Base-by-base conservation (phyloP, 2,888 invertebrate genomes). In the Drosophila buzzatii region DNA sequence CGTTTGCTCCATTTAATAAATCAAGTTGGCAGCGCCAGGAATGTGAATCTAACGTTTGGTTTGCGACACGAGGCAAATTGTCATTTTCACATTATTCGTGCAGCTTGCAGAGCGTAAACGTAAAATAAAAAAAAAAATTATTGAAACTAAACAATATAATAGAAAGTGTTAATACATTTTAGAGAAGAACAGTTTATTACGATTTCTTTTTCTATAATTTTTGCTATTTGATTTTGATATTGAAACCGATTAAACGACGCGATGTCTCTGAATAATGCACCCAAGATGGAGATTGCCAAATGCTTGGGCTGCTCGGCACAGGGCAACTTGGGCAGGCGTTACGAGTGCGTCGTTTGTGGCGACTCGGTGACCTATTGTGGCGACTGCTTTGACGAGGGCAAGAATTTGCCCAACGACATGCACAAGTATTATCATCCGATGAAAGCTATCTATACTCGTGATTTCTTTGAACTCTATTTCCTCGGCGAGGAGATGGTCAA, bases 361-460 rank as follows among this genome's bases (percentile, higher is more conserved):
- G 35, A 59, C 10, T 23, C 66, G 27, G 67, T 85, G 16, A 70
- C 61, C 12, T 84, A 71, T 52, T 85, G 88, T 31, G 79, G 68
- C 18, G 39, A 42, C 6, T 87, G 85, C 16, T 73, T 65, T 16
- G 59, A 73, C 6, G 27, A 18, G 18, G 75, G 63, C 53, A 74
- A 71, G 49, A 72, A 73, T 27, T 6, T 8, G 10, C 7, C 65
- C 6, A 37, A 16, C 27, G 52, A 60, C 6, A 39, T 18, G 27
- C 88, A 87, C 60, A 85, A 76, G 27, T 76, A 76, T 31, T 85
- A 73, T 52, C 85, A 85, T 66, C 88, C 87, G 18, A 87, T 83
- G 87, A 73, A 71, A 57, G 87, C 73, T 18, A 62, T 79, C 2
- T 80, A 70, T 33, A 87, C 58, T 68, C 31, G 20, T 7, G 9